Evolutionary conservation across 2,888 invertebrate species (phyloP).

Genomic region (Dicroscelio sp.): DNA sequence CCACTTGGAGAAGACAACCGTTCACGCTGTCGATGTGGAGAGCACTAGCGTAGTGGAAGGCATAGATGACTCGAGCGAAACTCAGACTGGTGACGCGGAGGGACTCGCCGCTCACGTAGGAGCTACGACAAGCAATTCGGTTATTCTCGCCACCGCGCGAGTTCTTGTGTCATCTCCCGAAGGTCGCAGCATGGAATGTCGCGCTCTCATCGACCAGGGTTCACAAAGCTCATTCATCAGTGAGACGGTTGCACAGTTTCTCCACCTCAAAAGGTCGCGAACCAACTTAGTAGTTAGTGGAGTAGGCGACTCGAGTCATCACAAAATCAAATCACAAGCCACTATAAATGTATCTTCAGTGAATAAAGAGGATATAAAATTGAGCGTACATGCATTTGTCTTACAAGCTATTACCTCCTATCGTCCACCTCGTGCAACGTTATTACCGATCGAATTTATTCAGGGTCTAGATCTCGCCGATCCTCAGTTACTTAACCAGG

Average conservation of each 20-base stretch:
- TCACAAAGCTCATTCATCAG: slow-evolving; percentile 26
- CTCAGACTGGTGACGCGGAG: neutral
- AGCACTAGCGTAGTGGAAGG: neutral
- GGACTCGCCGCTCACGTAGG: neutral
- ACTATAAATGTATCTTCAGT: neutral
- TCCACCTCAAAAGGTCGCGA: neutral
- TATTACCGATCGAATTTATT: neutral
- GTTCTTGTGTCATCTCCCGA: neutral
- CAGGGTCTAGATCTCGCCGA: neutral
- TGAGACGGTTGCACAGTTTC: neutral
- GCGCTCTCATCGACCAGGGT: slow-evolving; percentile 10
- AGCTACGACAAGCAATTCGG: neutral
- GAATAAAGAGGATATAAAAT: neutral
- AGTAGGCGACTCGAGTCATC: neutral
- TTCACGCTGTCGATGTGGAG: neutral
- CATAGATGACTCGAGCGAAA: neutral
- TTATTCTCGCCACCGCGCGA: slow-evolving; percentile 6
- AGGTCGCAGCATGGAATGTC: neutral
- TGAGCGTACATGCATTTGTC: neutral
- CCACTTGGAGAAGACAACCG: neutral
- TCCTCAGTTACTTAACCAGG: neutral
- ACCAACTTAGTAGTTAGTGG: neutral
- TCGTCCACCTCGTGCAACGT: neutral
- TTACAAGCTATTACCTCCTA: slow-evolving; percentile 9
- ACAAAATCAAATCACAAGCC: neutral